These are phyloP conservation scores for Apodemia zela DNA, from an alignment of 2,888 invertebrate species.

Conservation along the genomic window DNA sequence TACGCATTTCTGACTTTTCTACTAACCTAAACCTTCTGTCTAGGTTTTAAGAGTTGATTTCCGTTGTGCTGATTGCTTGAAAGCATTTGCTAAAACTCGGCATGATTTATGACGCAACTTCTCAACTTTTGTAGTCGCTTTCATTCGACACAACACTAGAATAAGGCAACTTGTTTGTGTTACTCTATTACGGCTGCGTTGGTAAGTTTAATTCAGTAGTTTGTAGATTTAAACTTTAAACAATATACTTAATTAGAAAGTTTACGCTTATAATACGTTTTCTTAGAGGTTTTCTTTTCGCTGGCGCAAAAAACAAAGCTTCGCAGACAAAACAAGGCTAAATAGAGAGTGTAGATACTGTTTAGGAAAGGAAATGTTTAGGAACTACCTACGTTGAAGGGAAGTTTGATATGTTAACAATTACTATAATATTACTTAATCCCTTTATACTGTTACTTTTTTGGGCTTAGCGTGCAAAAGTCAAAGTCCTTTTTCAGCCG, in stretches of 20 bases:
- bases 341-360: too few species aligned
- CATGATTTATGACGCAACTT: slow-evolving; percentile 66
- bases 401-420: too few species aligned
- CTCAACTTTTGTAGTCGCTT: slow-evolving; percentile 66
- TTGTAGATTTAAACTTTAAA: neutral
- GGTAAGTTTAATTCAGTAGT: slow-evolving; percentile 22
- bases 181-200: slow-evolving; percentile 32
- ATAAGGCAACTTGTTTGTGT: slow-evolving; percentile 47
- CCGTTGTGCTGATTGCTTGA: slow-evolving; percentile 1
- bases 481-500: too few species aligned
- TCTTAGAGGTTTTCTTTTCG: neutral
- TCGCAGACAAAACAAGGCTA: too few species aligned
- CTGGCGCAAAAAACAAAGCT: too few species aligned
- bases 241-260: neutral
- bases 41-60: slow-evolving; percentile 34
- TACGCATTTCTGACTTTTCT: slow-evolving; percentile 37
- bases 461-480: too few species aligned
- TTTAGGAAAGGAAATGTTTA: too few species aligned
- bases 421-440: too few species aligned
- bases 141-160: slow-evolving; percentile 62
- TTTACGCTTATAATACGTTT: neutral
- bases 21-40: slow-evolving; percentile 29
- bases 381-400: too few species aligned
- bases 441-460: too few species aligned
- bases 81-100: slow-evolving; percentile 38